Conservation (phyloP, 2,888 invertebrate genomes). For the Stramonita haemastoma region DNA sequence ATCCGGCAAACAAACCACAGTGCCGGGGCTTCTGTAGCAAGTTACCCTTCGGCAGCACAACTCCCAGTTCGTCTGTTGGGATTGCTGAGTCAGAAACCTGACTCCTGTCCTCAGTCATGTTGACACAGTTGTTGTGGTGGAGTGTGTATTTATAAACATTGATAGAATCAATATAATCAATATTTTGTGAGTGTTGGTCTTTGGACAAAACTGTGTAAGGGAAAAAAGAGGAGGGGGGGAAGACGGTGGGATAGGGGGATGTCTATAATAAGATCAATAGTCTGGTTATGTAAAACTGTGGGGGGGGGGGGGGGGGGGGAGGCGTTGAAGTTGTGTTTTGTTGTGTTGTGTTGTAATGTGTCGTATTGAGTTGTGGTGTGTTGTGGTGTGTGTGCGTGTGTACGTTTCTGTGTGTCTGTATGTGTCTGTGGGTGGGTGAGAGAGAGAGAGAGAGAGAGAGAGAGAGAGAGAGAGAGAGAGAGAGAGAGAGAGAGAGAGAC, state of each 20-base stretch:
- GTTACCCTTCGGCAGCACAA: too few relatives aligned
- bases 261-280: not conserved
- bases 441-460: slow-evolving; percentile 10
- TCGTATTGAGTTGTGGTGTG: not conserved
- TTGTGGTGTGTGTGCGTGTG: not conserved
- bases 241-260: not conserved
- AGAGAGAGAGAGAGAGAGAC: too few relatives aligned
- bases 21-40: too few relatives aligned
- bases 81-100: too few relatives aligned
- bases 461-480: not conserved
- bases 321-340: not conserved
- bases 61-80: too few relatives aligned
- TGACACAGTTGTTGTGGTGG: too few relatives aligned
- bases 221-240: not conserved
- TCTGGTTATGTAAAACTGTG: not conserved
- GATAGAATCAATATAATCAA: too few relatives aligned
- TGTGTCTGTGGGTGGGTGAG: not conserved
- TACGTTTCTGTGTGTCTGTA: not conserved
- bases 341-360: not conserved
- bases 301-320: not conserved
- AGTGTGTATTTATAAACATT: too few relatives aligned
- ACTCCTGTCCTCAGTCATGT: too few relatives aligned
- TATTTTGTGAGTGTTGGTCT: too few relatives aligned
- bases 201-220: not conserved
- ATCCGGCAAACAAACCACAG: too few relatives aligned